These are phyloP conservation scores for Natator depressus DNA, from an alignment of 2,113 vertebrate species.

Conservation along the genomic window DNA sequence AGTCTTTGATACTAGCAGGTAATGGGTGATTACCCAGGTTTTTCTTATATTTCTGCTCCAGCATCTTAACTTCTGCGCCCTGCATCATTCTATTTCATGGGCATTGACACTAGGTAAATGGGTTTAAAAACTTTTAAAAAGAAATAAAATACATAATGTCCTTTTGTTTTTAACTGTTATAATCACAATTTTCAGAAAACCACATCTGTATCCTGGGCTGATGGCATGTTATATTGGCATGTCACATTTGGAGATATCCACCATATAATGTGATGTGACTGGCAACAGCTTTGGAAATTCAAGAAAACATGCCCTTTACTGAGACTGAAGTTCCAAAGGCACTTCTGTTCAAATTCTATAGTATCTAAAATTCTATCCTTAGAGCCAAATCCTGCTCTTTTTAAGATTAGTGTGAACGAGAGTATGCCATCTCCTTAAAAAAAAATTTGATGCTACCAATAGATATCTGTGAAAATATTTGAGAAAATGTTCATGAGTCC, in stretches of 20 bases:
- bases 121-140: constrained; percentile 54
- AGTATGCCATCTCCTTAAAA: neutral
- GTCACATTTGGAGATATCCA: constrained; percentile 57
- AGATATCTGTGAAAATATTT: neutral
- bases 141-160: neutral
- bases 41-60: constrained; percentile 58
- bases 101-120: constrained; percentile 56
- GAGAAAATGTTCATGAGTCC: neutral
- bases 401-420: neutral
- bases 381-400: neutral
- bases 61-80: constrained; percentile 56
- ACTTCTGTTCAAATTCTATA: neutral
- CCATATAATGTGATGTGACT: neutral
- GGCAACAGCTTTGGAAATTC: neutral
- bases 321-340: constrained; percentile 6
- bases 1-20: constrained; percentile 62
- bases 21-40: constrained; percentile 67
- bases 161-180: constrained; percentile 43
- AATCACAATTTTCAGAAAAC: constrained; percentile 59
- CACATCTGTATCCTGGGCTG: neutral
- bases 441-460: neutral
- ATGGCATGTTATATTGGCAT: constrained; percentile 5
- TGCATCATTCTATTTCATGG: constrained; percentile 62
- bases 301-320: constrained; percentile 3
- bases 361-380: rapidly evolving